phyloP scores from a whole-genome alignment of 2,888 invertebrate genomes.

The Aporophyla lueneburgensis region DNA sequence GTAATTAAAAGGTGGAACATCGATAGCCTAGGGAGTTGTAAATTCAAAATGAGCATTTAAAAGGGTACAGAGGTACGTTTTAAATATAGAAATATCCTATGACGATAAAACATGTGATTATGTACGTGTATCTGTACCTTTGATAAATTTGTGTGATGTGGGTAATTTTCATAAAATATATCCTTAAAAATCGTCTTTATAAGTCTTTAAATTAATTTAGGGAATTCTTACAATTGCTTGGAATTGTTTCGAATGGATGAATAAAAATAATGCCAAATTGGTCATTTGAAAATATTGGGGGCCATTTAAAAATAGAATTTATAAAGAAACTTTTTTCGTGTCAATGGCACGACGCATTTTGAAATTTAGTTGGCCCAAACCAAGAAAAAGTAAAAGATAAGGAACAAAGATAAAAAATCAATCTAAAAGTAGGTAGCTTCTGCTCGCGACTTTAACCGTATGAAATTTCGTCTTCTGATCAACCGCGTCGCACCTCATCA shows the following conservation, averaged over 20 bases:
- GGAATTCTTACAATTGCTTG: too few relatives aligned
- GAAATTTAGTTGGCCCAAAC: background rate
- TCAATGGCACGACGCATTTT: background rate
- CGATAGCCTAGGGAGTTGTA: conserved; percentile 27
- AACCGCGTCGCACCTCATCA: too few relatives aligned
- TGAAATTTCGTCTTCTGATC: too few relatives aligned
- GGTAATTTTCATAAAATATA: background rate
- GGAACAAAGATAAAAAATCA: background rate
- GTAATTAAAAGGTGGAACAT: conserved; percentile 26
- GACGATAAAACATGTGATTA: conserved; percentile 17
- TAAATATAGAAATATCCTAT: background rate
- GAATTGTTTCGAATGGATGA: too few relatives aligned
- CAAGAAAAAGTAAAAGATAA: background rate
- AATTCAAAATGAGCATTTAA: conserved; percentile 41
- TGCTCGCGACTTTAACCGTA: too few relatives aligned
- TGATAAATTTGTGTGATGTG: conserved; percentile 19
- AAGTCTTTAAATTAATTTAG: too few relatives aligned
- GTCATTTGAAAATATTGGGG: too few relatives aligned
- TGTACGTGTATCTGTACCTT: conserved; percentile 12
- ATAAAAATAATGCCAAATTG: too few relatives aligned
- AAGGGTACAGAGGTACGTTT: conserved; percentile 7
- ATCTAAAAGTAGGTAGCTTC: background rate
- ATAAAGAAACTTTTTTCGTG: background rate
- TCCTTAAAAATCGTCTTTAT: background rate
- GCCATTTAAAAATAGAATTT: background rate